Base-by-base conservation (phyloP, 2,888 invertebrate species). In the Lepidochrysops patricia region DNA sequence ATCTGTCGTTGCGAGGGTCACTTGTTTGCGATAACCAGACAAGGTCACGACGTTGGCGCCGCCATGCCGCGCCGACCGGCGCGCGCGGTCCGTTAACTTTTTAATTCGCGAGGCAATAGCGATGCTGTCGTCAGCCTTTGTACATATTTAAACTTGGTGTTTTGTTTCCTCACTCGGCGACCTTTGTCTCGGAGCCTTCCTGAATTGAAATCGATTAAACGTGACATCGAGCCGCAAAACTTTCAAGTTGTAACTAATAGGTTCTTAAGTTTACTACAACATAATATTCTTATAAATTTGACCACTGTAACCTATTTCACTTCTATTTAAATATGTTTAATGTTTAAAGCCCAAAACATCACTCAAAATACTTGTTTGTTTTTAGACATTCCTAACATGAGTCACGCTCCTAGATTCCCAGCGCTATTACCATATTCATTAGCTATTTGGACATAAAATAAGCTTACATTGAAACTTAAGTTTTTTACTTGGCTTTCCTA, bases 21-120 rank as follows among this genome's bases (percentile, higher is more conserved):
- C 72, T 74, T 80, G 81, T 72, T 77, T 74, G 82, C 84, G 86
- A 85, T 84, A 85, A 84, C 77, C 77, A 82, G 84, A 81, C 86
- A 88, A 87, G 88, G 88, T 86, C 88, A 81, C 78, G 83, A 76
- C 84, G 84, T 78, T 75, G 87, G 86, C 88, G 86, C 82, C 86
- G 84, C 77, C 79, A 67, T 76, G 77, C 74, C 72, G 77, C 77
- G 79, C 77, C 71, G 67, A 65, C 66, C 65, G 70, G 57, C 68
- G 66, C 71, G 68, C 70, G 69, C 80, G 76, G 72, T 77, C 82
- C 82, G 83, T 82, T 84, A 83, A 83, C 84, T 83, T 85, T 85
- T 85, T 84, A 84, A 85, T 85, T 84, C 77, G 78, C 78, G 77
- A 79, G 72, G 78, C 84, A 74, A 79, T 74, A 79, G 79, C 78